Base-by-base conservation (phyloP, 2,797 vertebrate genomes). In the Peromyscus melanophrys region DNA sequence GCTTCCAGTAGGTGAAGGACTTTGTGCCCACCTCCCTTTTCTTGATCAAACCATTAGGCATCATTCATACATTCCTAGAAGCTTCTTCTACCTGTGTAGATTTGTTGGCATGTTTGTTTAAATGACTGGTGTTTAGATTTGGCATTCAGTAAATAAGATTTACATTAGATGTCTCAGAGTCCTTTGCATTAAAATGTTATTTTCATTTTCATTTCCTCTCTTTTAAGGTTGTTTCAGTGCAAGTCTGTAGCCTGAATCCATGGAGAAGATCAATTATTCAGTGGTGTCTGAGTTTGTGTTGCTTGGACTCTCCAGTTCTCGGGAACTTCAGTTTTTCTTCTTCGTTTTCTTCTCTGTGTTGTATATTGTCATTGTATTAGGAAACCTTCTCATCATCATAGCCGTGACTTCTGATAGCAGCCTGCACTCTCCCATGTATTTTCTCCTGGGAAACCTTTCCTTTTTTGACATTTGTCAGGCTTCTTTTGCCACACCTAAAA, bases 281-380 rank as follows among this genome's bases (percentile, higher is more conserved):
- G 34, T 21, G n/a, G 93, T 98, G 43, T 96, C 96, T 23, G 97
- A 98, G 25, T 98, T 98, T 97, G 88, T 98, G 2, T 83, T 98
- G 29, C 90, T 98, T 89, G 98, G 98, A 34, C 91, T 98, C 59
- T 97, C 92, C 14, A 82, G 81, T 61, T 96, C 96, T 78, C 91
- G 57, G 71, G 85, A 97, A 37, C 81, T 97, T 34, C 96, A 97
- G 37, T 27, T 95, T 71, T 88, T 98, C 90, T 95, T 95, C 61
- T 97, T 97, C 75, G 1, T 92, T 52, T 81, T 98, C 85, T 96
- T 98, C 65, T 94, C 94, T 69, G 5, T 93, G 21, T 87, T 98
- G 29, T 98, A 97, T 55, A 21, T 81, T 46, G 71, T 57, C 14
- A 95, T 95, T 31, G 63, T 98, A 13, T 83, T 98, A 73, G 98